These are phyloP conservation scores for Gymnosoma rotundatum DNA, from an alignment of 2,888 invertebrate species.

Conservation along the genomic window DNA sequence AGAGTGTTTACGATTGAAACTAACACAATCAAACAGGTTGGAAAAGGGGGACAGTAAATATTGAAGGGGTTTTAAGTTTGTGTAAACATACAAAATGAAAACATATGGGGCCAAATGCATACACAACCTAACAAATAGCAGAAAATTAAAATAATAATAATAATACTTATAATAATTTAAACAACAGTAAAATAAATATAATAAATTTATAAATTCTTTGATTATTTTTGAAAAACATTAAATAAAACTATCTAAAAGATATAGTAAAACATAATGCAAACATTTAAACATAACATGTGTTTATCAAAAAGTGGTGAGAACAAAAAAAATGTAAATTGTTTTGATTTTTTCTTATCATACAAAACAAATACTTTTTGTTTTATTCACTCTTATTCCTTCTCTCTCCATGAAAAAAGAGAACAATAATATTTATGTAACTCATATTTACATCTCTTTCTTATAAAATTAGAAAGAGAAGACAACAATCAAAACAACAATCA, in stretches of 20 bases:
- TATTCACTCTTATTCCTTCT: constrained; percentile 50
- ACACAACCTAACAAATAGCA: constrained; percentile 2
- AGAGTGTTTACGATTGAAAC: not conserved
- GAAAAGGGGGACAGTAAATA: not conserved
- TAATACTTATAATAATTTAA: not conserved
- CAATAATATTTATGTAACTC: not conserved
- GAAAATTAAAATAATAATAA: not conserved
- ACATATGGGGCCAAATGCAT: constrained; percentile 39
- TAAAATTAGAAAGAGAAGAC: constrained; percentile 19
- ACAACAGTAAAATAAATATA: not conserved
- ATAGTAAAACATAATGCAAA: constrained; percentile 35
- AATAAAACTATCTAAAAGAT: constrained; percentile 40
- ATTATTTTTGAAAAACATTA: not conserved
- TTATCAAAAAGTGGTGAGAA: constrained; percentile 39
- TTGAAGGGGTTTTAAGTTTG: constrained; percentile 20
- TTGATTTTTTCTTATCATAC: constrained; percentile 59
- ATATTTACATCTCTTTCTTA: constrained; percentile 44
- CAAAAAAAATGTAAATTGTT: constrained; percentile 56
- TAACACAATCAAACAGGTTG: constrained; percentile 48
- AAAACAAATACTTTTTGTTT: constrained; percentile 65
- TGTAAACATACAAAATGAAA: constrained; percentile 17
- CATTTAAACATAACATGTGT: constrained; percentile 58
- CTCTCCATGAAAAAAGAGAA: constrained; percentile 54
- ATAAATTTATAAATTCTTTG: not conserved
- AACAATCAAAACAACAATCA: not conserved